Evolutionary conservation across 2,888 invertebrate genomes (phyloP), one percentile per base, ranked within the genome.

Genomic region (Dascillus cervinus): DNA sequence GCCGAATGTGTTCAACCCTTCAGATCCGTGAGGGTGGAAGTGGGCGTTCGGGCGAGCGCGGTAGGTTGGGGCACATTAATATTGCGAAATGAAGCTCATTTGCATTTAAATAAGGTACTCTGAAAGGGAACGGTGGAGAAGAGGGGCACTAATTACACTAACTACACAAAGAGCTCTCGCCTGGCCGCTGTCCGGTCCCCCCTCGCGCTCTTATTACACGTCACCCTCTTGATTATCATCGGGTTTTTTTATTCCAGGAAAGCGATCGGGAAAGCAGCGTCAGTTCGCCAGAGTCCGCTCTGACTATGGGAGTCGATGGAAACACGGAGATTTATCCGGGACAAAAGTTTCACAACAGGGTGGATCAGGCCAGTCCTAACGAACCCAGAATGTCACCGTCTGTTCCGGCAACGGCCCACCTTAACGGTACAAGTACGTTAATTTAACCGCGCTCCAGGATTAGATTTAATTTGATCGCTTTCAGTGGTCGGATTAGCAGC

Each of bases 1-100:
- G 37, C 47, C 47, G 44, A 48, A 44, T 44, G 44, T 44, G 42
- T 39, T 40, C 44, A 46, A 48, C 46, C 46, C 46, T 48, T 48
- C 43, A 43, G 39, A 43, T 35, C 43, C 37, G 38, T 38, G 36
- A 39, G 39, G 45, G 44, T 44, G 41, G 47, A 37, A 42, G 41
- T 39, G 49, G 49, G 50, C 39, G 40, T 43, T 41, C 44, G 43
- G 48, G 47, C 39, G 46, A 40, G 41, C 33, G 46, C 44, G 46
- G 46, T 56, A 59, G 66, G 60, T 71, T 73, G 74, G 70, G 71
- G 73, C 78, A 79, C 82, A 82, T 82, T 82, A 82, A 82, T 82
- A 82, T 82, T 77, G 79, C 77, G 80, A 81, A 82, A 82, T 82
- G 82, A 82, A 82, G 80, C 82, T 83, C 82, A 83, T 83, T 82